Conservation (phyloP, 1,140 invertebrate genomes). For the honey bee (Apis mellifera) region DNA sequence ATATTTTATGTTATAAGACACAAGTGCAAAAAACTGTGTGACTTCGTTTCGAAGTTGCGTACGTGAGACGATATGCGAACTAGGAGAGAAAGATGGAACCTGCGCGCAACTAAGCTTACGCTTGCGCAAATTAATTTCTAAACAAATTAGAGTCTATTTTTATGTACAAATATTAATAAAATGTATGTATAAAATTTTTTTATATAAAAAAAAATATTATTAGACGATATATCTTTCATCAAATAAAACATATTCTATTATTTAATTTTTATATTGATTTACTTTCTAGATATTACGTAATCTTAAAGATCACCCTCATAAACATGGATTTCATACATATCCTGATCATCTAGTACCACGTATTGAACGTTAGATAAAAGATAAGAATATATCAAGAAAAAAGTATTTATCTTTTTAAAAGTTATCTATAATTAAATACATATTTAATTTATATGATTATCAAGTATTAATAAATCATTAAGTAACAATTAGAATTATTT, state of each 20-base stretch:
- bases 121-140: conserved; percentile 7
- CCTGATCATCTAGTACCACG: conserved; percentile 4
- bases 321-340: conserved; percentile 41
- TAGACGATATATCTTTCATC: background rate
- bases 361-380: conserved; percentile 34
- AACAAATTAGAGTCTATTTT: conserved; percentile 42
- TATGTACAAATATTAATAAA: conserved; percentile 12
- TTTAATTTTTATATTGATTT: conserved; percentile 38
- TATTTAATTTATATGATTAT: background rate
- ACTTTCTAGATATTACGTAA: conserved; percentile 46
- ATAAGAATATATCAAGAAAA: background rate
- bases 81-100: conserved; percentile 35
- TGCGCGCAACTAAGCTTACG: conserved; percentile 43
- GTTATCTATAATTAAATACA: too few species aligned
- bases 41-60: conserved; percentile 53
- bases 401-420: background rate
- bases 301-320: conserved; percentile 21
- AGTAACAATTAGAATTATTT: background rate
- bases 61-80: conserved; percentile 46
- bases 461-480: background rate
- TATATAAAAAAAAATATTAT: background rate
- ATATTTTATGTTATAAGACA: conserved; percentile 60
- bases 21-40: conserved; percentile 56
- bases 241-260: background rate
- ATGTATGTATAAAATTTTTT: background rate